Conservation (phyloP, 2,113 vertebrate species). For the Eubucco bourcierii region DNA sequence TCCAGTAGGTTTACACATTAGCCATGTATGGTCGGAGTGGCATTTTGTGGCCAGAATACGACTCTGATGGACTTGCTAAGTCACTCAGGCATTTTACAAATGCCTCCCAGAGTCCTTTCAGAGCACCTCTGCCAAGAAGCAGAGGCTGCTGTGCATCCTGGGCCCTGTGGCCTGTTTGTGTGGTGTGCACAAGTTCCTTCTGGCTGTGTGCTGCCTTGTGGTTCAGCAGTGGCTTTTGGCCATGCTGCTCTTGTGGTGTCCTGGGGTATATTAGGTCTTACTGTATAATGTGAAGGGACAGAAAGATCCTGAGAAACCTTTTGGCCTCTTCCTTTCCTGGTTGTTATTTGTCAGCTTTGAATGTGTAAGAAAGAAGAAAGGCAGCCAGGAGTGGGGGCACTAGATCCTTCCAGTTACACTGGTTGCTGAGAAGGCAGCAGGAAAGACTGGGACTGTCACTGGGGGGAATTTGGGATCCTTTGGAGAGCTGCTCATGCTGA, state of each 20-base stretch:
- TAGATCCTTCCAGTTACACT: background rate
- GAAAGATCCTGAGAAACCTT: background rate
- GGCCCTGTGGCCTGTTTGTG: background rate
- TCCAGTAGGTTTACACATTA: background rate
- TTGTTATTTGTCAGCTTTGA: background rate
- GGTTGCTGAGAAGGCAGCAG: background rate
- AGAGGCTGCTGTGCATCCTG: background rate
- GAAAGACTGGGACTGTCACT: background rate
- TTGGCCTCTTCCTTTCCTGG: background rate
- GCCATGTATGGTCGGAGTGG: background rate
- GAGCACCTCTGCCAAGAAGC: background rate
- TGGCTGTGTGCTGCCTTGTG: background rate
- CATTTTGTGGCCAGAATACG: background rate
- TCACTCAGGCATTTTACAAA: background rate
- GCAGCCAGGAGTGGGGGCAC: background rate
- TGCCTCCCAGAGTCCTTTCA: background rate
- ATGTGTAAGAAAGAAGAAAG: background rate
- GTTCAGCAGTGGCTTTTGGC: background rate
- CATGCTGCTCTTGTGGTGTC: background rate
- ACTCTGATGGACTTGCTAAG: background rate
- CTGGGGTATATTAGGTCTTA: background rate
- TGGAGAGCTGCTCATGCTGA: background rate
- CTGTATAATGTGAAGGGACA: accelerated
- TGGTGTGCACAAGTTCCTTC: too few relatives aligned
- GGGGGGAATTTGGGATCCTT: background rate